phyloP scores from a whole-genome alignment of 2,888 invertebrate genomes.

The Halictus ligatus region DNA sequence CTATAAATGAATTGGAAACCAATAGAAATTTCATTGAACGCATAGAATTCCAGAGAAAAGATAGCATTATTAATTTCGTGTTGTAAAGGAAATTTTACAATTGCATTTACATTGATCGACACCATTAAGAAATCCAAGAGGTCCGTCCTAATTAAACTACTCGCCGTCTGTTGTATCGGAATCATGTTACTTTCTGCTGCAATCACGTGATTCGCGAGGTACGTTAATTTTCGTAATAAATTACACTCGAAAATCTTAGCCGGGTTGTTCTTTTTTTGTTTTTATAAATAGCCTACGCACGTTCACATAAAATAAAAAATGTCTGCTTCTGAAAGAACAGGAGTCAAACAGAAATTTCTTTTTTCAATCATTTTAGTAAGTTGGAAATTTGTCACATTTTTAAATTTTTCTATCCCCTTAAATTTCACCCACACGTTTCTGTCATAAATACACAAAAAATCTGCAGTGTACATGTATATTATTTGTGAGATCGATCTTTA shows the following conservation, averaged over 20 bases:
- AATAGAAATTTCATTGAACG: neutral
- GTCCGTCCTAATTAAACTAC: constrained; percentile 24
- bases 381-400: no score
- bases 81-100: neutral
- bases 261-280: no score
- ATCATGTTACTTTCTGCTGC: constrained; percentile 21
- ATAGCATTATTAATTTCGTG: neutral
- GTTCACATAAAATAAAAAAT: neutral
- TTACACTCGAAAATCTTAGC: neutral
- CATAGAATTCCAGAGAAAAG: neutral
- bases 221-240: constrained; percentile 16
- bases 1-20: neutral
- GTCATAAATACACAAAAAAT: no score
- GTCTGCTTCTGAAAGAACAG: neutral
- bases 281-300: no score
- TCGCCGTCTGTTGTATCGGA: constrained; percentile 18
- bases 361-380: no score
- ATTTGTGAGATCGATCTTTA: neutral
- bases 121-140: constrained; percentile 3
- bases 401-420: no score
- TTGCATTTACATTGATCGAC: neutral
- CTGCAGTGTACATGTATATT: no score
- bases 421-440: no score
- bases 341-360: no score
- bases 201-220: constrained; percentile 9